phyloP scores from a whole-genome alignment of 2,113 vertebrate species.

The Ibidorhyncha struthersii region DNA sequence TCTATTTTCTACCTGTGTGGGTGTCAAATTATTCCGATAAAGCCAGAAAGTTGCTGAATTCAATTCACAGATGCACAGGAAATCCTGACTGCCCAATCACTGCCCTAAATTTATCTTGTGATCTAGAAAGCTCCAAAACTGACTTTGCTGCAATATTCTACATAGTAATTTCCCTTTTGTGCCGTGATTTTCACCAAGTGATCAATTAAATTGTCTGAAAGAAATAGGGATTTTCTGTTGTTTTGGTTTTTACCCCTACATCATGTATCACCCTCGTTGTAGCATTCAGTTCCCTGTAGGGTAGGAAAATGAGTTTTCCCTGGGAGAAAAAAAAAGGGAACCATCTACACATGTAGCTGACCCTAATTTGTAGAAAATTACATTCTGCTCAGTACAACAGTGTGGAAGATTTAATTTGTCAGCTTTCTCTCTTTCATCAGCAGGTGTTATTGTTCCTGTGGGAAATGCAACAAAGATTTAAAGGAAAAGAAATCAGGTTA shows the following conservation, averaged over 20 bases:
- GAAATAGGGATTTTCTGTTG: conserved; percentile 26
- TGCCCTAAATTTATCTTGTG: conserved; percentile 17
- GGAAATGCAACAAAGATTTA: neutral
- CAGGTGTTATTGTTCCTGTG: conserved; percentile 21
- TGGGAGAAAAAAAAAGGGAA: neutral
- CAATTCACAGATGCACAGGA: neutral
- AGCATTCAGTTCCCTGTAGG: neutral
- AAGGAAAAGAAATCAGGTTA: neutral
- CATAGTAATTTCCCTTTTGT: conserved; percentile 18
- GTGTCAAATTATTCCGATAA: conserved; percentile 38
- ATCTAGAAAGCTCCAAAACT: conserved; percentile 14
- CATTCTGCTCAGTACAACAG: conserved; percentile 10
- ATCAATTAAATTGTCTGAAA: conserved; percentile 21
- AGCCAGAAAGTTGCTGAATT: neutral
- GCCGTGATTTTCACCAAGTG: neutral
- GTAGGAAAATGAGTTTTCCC: conserved; percentile 20
- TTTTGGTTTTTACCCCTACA: neutral
- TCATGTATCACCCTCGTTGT: neutral
- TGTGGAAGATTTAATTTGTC: neutral
- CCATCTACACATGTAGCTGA: neutral
- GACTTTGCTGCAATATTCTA: conserved; percentile 18
- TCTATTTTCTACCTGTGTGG: neutral
- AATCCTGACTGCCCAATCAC: neutral
- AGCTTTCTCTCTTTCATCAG: conserved; percentile 26
- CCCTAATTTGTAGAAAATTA: conserved; percentile 51